These are phyloP conservation scores for Sorex araneus DNA, from an alignment of 2,113 vertebrate species.

Conservation along the genomic window DNA sequence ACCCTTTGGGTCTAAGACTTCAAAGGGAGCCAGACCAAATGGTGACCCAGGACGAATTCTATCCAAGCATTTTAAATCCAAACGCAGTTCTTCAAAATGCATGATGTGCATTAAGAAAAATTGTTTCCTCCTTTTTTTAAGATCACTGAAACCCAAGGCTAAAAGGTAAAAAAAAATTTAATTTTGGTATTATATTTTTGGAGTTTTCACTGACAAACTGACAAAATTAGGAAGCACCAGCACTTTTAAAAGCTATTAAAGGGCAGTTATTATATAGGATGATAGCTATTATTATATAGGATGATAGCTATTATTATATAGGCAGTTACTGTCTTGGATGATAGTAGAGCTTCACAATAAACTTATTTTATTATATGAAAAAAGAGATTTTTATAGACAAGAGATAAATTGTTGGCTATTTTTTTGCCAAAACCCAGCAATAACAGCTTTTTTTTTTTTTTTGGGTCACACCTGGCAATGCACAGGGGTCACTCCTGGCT, in stretches of 20 bases:
- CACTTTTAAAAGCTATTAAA: constrained; percentile 27
- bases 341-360: neutral
- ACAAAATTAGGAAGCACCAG: constrained; percentile 28
- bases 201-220: constrained; percentile 36
- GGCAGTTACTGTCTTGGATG: constrained; percentile 4
- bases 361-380: neutral
- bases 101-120: constrained; percentile 58
- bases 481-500: too few species aligned
- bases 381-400: neutral
- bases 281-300: neutral
- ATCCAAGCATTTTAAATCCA: constrained; percentile 65
- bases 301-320: neutral
- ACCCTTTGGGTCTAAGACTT: constrained; percentile 70
- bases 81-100: constrained; percentile 60
- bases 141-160: constrained; percentile 45
- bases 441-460: too few species aligned
- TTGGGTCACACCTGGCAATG: too few species aligned
- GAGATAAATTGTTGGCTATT: neutral
- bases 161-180: constrained; percentile 57
- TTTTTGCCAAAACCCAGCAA: too few species aligned
- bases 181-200: constrained; percentile 21
- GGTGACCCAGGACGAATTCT: constrained; percentile 56
- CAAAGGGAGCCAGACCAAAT: constrained; percentile 72
- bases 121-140: constrained; percentile 61
- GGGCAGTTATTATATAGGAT: constrained; percentile 37